Base-by-base conservation (phyloP, 2,113 vertebrate genomes). In the Pongo pygmaeus region DNA sequence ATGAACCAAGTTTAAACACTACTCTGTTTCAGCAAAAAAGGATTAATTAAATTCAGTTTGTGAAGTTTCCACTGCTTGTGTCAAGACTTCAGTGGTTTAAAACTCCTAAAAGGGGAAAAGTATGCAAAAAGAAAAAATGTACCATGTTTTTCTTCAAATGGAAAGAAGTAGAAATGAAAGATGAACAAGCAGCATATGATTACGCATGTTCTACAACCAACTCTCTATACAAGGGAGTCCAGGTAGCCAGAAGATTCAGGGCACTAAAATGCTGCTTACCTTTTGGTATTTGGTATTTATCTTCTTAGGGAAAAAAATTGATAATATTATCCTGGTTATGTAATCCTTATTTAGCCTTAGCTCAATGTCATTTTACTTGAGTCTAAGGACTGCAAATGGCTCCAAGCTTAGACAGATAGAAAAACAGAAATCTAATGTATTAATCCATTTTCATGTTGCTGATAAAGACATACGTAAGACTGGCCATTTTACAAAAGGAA, bases 21-120 rank as follows among this genome's bases (percentile, higher is more conserved):
- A 91, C 50, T 90, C 61, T 32, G 38, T 93, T 94, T 97, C 48
- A 92, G 35, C 78, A 95, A 94, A 90, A 43, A 95, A 48, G 10
- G n/a, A 89, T 95, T 96, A 94, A 91, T 97, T 97, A 96, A 94
- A 83, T 32, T 92, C 46, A 75, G 72, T 97, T 85, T 40, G 40
- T 90, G 77, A 88, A 89, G 69, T 38, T 95, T 94, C 6, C 43
- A 32, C 38, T 92, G 4, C 30, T 79, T 94, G 2, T 91, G 74
- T 95, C 81, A 61, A 74, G 94, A 59, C 64, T 48, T 89, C 50
- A 80, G 23, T 55, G 55, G 30, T 94, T 80, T 93, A 93, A 38
- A 16, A 83, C 32, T 83, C 10, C n/a, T 86, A 85, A n/a, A 40
- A 27, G 27, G 43, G 38, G 11, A n/a, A 72, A 94, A 52, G 14